Base-by-base conservation (phyloP, 2,888 invertebrate genomes). In the Rhyacophila evoluta region DNA sequence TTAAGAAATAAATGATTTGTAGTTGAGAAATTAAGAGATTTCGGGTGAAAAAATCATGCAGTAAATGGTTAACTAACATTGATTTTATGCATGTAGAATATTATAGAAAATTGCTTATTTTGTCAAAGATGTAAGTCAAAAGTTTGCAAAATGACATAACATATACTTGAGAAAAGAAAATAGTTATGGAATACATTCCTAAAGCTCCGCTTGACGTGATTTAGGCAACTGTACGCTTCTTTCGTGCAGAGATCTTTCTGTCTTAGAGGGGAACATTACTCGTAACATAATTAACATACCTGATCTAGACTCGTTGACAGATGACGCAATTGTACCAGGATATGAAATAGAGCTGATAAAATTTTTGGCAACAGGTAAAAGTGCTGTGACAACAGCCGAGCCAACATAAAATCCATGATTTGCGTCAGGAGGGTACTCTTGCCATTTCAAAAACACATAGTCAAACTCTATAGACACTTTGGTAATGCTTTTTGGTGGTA, bases 341-440 rank as follows among this genome's bases (percentile, higher is more conserved):
- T 94, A 92, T 77, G 93, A 88, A 2, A 95, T 95, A 69, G 95
- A 85, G 19, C 94, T 92, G 0, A 95, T 95, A 85, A 94, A 96
- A 87, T 97, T 95, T 83, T 92, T 92, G 5, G 94, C 94, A 74
- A 93, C 90, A 0, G 97, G 96, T 82, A 98, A 87, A 81, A 93
- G 89, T 1, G 95, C 93, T 36, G 95, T 92, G 79, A 98, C 92
- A 70, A 97, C 91, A 15, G 97, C 95, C 33, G 98, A 95, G 3
- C 97, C 96, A 84, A 98, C 92, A 85, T 98, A 98, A 87, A 99
- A 98, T 0, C 99, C 99, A 88, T 99, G 98, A 89, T 98, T 98
- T 0, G 99, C 98, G 92, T 99, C 99, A 0, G 99, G 99, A 11
- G 99, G 99, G 88, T 99, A 99, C 86, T 99, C 99, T 84, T 97